phyloP scores from a whole-genome alignment of 2,797 vertebrate genomes.

The Gouania willdenowi region DNA sequence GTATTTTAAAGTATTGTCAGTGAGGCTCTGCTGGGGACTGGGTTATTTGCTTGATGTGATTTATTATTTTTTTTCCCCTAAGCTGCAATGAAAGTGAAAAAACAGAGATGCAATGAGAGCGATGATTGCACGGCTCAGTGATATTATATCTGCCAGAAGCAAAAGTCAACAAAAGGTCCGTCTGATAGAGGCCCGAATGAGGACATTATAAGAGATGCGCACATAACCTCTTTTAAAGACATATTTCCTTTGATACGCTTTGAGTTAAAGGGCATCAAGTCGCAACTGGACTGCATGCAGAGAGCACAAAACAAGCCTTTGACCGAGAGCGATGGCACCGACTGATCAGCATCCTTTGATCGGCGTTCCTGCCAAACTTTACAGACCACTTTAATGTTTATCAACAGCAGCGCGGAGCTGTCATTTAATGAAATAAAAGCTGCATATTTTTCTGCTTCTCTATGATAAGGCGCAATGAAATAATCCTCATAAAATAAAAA shows the following conservation, averaged over 20 bases:
- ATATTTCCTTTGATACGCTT: not conserved
- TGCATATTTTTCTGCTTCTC: conserved; percentile 40
- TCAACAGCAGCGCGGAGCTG: conserved; percentile 30
- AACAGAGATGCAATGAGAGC: not conserved
- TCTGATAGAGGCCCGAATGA: not conserved
- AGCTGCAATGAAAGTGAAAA: conserved; percentile 3
- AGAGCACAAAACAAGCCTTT: not conserved
- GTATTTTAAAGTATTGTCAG: not conserved
- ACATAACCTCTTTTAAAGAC: no score
- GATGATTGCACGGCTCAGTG: not conserved
- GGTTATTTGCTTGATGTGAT: no score
- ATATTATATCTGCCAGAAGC: conserved; percentile 13
- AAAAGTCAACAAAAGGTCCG: not conserved
- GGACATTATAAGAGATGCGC: not conserved
- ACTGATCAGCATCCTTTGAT: conserved; percentile 16
- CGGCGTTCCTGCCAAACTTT: conserved; percentile 18
- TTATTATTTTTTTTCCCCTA: not conserved
- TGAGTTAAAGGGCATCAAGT: not conserved
- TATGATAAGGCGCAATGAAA: conserved; percentile 47
- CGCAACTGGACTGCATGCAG: not conserved
- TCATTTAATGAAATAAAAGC: conserved; percentile 31
- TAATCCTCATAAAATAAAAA: conserved; percentile 50
- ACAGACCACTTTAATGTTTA: conserved; percentile 36
- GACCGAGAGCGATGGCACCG: conserved; percentile 7
- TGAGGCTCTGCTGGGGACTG: not conserved